Evolutionary conservation across 2,888 invertebrate genomes (phyloP), one percentile per base, ranked within the genome.

Genomic region (Desoria tigrina): DNA sequence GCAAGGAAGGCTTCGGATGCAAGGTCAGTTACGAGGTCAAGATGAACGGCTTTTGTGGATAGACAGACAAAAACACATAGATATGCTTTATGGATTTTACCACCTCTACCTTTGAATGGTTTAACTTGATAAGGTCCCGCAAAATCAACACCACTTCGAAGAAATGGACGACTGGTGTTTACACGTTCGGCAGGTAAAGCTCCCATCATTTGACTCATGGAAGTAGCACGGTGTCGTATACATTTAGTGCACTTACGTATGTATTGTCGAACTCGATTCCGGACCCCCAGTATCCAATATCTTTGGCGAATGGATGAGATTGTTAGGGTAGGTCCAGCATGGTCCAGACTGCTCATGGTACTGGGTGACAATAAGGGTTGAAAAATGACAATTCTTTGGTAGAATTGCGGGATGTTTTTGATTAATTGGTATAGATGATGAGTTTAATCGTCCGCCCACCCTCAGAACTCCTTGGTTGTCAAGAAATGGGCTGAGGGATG

Each of bases 151-250:
- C n/a, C n/a, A n/a, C 9, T 49, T 61, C n/a, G n/a, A n/a, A n/a
- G n/a, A 67, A 78, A 78, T 51, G 78, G 72, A 16, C 74, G 57
- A 11, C 69, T 37, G 4, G 72, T 67, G 1, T 57, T 66, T 0
- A 77, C 73, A 26, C 78, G 57, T 6, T 57, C n/a, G 16, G 24
- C 24, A 1, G 77, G 78, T 26, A 78, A 68, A 50, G 77, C 32
- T 11, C 76, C 77, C 78, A 79, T 78, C 4, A 75, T 32, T 42
- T 76, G 77, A 9, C 57, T 14, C 4, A 72, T 63, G 39, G 24
- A 26, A 4, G 39, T 57, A 4, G 65, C 55, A 26, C 42, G 37
- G 2, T 28, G 14, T 39, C 66, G 42, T 7, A 60, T 59, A 51
- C 76, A 77, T 24, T 21, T 28, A 1, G 72, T 28, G 24, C 76